Conservation (phyloP, 2,797 vertebrate genomes). For the Aselliscus stoliczkanus region DNA sequence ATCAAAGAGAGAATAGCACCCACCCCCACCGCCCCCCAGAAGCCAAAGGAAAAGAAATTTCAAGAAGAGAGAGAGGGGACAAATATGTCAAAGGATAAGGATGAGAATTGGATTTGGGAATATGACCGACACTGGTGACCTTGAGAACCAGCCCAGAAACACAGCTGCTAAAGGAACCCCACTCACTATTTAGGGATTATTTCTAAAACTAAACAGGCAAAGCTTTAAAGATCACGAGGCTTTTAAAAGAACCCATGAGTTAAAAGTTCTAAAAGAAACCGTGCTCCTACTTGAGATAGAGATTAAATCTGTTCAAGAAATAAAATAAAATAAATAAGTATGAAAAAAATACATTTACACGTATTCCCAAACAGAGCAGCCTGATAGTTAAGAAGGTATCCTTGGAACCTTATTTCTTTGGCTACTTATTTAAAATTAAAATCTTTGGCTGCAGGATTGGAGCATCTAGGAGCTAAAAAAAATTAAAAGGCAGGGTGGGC, state of each 20-base stretch:
- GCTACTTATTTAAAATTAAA: slow-evolving; percentile 47
- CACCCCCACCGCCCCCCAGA: no score
- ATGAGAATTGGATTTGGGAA: background rate
- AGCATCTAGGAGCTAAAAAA: background rate
- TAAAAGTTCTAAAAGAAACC: slow-evolving; percentile 25
- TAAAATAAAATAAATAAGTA: background rate
- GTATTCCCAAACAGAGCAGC: slow-evolving; percentile 12
- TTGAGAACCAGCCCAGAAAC: background rate
- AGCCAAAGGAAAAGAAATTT: background rate
- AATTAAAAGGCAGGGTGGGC: background rate
- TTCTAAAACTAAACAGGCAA: background rate
- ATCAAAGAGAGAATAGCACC: background rate
- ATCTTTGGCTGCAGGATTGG: slow-evolving; percentile 19
- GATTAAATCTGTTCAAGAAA: slow-evolving; percentile 14
- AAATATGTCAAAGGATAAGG: background rate
- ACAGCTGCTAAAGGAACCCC: background rate
- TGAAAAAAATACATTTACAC: background rate
- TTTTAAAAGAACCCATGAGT: background rate
- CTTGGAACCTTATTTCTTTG: background rate
- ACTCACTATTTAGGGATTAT: background rate
- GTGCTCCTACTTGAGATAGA: background rate
- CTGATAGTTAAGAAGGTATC: background rate
- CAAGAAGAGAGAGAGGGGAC: background rate
- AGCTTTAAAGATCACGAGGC: background rate
- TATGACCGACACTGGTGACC: background rate